These are phyloP conservation scores for Fregetta grallaria DNA, from an alignment of 2,113 vertebrate species.

Conservation along the genomic window DNA sequence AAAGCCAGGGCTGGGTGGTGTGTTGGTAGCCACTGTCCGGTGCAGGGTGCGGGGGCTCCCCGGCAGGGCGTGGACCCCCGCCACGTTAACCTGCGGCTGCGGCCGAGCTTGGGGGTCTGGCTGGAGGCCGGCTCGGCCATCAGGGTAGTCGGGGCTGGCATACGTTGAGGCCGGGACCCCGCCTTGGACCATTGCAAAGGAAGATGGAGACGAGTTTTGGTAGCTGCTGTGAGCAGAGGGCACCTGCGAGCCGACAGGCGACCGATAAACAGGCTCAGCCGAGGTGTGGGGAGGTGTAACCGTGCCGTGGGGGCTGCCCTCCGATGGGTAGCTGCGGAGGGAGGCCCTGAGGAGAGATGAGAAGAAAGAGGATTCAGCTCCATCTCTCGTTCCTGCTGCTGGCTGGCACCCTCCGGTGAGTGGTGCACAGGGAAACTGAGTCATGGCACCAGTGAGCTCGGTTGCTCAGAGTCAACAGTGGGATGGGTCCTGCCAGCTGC, in stretches of 20 bases:
- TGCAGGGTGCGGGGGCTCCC: constrained; percentile 81
- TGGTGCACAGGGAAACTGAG: neutral
- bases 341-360: constrained; percentile 34
- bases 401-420: neutral
- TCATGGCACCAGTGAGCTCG: rapidly evolving
- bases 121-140: constrained; percentile 5
- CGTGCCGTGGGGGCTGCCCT: constrained; percentile 75
- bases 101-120: constrained; percentile 54
- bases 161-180: constrained; percentile 48
- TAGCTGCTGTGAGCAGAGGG: constrained; percentile 75
- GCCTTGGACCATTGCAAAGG: constrained; percentile 45
- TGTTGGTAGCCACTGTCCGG: constrained; percentile 78
- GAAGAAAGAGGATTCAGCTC: neutral
- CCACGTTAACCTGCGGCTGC: constrained; percentile 68
- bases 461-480: neutral
- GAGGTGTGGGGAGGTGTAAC: constrained; percentile 77
- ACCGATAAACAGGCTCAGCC: constrained; percentile 80
- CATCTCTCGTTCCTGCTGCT: rapidly evolving
- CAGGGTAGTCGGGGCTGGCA: constrained; percentile 41
- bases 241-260: constrained; percentile 69
- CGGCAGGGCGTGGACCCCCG: constrained; percentile 68
- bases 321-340: constrained; percentile 76
- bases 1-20: constrained; percentile 73
- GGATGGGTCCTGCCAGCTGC: neutral
- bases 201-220: constrained; percentile 70